phyloP scores from a whole-genome alignment of 2,113 vertebrate genomes.

The Pycnonotus jocosus region DNA sequence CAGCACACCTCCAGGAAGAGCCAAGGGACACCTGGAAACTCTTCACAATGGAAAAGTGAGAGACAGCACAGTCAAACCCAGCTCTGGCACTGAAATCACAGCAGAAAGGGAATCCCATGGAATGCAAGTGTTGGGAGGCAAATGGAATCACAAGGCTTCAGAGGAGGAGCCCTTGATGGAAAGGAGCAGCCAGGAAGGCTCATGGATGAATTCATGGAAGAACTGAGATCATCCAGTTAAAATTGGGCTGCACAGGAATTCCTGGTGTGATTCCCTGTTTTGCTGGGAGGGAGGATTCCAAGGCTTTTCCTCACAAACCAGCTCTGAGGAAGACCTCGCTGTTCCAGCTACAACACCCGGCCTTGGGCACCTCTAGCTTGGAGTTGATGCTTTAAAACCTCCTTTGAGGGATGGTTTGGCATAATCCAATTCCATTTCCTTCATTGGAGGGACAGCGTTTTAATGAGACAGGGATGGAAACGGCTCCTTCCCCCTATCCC shows the following conservation, averaged over 20 bases:
- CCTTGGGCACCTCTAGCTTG: background rate
- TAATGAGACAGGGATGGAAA: background rate
- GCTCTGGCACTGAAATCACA: rapidly evolving
- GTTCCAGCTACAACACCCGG: rapidly evolving
- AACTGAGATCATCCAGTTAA: background rate
- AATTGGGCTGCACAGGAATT: background rate
- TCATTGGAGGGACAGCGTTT: background rate
- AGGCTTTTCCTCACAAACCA: rapidly evolving
- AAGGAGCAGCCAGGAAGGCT: background rate
- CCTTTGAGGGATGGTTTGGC: background rate
- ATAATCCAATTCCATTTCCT: background rate
- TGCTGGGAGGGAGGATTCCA: background rate
- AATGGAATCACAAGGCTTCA: rapidly evolving
- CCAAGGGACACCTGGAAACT: background rate
- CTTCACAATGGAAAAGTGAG: background rate
- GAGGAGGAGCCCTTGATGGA: background rate
- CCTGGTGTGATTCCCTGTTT: rapidly evolving
- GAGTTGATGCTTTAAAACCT: background rate
- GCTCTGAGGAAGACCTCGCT: rapidly evolving
- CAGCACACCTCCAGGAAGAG: background rate
- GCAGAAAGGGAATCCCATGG: rapidly evolving
- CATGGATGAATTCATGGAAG: rapidly evolving
- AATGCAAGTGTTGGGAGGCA: background rate
- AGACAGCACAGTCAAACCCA: background rate
- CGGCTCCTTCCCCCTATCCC: background rate